Evolutionary conservation across 1,140 invertebrate genomes (phyloP).

Genomic region (Palaemon carinicauda): DNA sequence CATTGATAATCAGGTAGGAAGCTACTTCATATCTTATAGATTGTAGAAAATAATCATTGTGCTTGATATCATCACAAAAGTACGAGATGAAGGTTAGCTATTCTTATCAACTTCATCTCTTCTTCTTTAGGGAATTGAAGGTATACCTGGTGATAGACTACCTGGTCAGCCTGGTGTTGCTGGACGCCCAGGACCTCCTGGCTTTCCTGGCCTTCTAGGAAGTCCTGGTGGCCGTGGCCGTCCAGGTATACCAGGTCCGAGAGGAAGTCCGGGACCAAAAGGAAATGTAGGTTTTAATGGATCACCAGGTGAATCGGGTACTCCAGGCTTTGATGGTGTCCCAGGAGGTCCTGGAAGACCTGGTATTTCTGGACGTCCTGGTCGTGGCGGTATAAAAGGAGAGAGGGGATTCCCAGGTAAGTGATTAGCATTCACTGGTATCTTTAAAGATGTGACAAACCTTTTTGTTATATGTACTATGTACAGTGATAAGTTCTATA

Average conservation of each 20-base stretch:
- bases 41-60: too few relatives aligned
- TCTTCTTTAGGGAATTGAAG: not conserved
- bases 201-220: slow-evolving; percentile 6
- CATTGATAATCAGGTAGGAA: too few relatives aligned
- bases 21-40: too few relatives aligned
- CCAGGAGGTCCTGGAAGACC: not conserved
- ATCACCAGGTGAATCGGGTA: not conserved
- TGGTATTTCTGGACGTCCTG: slow-evolving; percentile 5
- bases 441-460: too few relatives aligned
- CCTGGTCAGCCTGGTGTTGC: not conserved
- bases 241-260: slow-evolving; percentile 5
- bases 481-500: too few relatives aligned
- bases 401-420: slow-evolving; percentile 12
- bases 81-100: too few relatives aligned
- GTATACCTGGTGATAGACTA: not conserved
- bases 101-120: not conserved
- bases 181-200: slow-evolving; percentile 5
- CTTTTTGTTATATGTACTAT: too few relatives aligned
- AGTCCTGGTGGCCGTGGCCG: not conserved
- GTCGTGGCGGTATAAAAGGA: slow-evolving; percentile 11
- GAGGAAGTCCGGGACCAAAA: not conserved
- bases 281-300: slow-evolving; percentile 15
- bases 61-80: too few relatives aligned
- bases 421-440: too few relatives aligned
- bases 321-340: not conserved